Conservation (phyloP, 1,140 invertebrate species). For the Manduca sexta region DNA sequence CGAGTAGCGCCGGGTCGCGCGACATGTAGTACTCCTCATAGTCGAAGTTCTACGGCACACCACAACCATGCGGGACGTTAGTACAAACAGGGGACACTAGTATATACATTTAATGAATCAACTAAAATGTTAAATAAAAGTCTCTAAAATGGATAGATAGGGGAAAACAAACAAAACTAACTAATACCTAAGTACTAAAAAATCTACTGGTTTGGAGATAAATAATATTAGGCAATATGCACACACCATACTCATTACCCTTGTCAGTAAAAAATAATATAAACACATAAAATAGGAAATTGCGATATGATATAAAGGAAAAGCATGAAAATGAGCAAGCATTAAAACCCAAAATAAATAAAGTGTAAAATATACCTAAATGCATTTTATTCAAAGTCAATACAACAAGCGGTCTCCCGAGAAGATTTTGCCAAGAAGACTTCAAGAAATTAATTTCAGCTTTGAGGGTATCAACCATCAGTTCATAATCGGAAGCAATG, state of each 20-base stretch:
- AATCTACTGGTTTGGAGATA: too few species aligned
- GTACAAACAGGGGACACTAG: not conserved
- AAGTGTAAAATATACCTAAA: constrained; percentile 84
- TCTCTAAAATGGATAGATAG: too few species aligned
- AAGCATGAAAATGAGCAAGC: constrained; percentile 31
- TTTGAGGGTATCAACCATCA: constrained; percentile 98
- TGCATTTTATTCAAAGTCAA: constrained; percentile 91
- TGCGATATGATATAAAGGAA: not conserved
- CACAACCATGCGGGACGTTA: constrained; percentile 26
- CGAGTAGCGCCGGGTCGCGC: constrained; percentile 90
- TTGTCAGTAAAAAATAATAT: too few species aligned
- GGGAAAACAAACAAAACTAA: too few species aligned
- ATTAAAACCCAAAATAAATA: constrained; percentile 20
- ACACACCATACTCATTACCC: too few species aligned
- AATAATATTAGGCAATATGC: too few species aligned
- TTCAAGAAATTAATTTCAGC: constrained; percentile 97
- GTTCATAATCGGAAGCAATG: constrained; percentile 96
- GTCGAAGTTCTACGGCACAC: constrained; percentile 88
- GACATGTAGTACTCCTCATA: constrained; percentile 94
- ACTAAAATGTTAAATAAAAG: too few species aligned
- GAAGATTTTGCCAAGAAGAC: constrained; percentile 95
- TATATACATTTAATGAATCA: too few species aligned
- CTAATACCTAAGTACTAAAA: too few species aligned
- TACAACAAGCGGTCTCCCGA: constrained; percentile 92
- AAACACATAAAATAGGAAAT: not conserved